Percentiles rank a stretch among this genome's conserved stretches.
Evolutionary conservation across 1,140 invertebrate species (phyloP).

Genomic region (Aphis gossypii): DNA sequence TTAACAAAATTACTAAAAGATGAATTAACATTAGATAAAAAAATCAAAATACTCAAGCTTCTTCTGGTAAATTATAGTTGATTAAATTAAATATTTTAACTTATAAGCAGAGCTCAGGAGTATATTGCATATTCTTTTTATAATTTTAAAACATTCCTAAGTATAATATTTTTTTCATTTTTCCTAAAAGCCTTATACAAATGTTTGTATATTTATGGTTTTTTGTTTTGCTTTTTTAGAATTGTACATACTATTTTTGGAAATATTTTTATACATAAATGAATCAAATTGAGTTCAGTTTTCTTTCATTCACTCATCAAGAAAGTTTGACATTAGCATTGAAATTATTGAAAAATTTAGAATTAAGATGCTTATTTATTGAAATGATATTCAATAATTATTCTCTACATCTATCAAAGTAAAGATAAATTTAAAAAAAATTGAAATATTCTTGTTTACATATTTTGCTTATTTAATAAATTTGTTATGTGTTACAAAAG

Average conservation of each 20-base stretch:
- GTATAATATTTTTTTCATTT: background rate
- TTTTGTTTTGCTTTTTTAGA: background rate
- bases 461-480: background rate
- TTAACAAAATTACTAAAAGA: slow-evolving; percentile 42
- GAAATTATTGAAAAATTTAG: background rate
- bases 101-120: background rate
- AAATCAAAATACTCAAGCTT: slow-evolving; percentile 48
- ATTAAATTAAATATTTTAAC: background rate
- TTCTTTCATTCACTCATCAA: background rate
- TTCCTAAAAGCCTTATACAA: too few relatives aligned
- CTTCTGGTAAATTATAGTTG: slow-evolving; percentile 43
- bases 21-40: slow-evolving; percentile 26
- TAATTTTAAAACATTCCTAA: background rate
- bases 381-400: background rate
- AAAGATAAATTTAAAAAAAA: background rate
- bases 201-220: too few relatives aligned
- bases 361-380: background rate
- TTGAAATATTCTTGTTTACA: background rate
- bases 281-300: background rate
- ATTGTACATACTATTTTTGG: background rate
- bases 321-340: background rate
- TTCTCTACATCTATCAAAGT: background rate
- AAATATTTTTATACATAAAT: background rate
- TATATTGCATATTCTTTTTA: background rate
- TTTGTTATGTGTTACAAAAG: too few relatives aligned